These are phyloP conservation scores for Hirtodrosophila cameraria DNA, from an alignment of 2,888 invertebrate species.

Conservation along the genomic window DNA sequence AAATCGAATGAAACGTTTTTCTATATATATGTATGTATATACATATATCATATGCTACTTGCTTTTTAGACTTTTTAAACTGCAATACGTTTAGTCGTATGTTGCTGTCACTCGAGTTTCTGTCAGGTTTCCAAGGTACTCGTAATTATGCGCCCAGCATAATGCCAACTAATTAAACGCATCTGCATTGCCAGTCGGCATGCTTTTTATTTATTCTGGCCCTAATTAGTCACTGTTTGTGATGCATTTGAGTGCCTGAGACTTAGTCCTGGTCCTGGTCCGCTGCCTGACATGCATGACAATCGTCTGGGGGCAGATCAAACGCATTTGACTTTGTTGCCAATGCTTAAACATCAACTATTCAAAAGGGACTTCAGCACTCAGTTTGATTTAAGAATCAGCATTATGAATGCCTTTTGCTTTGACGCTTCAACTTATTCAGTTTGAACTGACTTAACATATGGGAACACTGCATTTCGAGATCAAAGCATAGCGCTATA, in stretches of 20 bases:
- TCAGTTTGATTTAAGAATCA: background rate
- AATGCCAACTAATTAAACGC: slow-evolving; percentile 64
- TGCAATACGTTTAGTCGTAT: slow-evolving; percentile 14
- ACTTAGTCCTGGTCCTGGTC: slow-evolving; percentile 34
- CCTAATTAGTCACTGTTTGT: slow-evolving; percentile 44
- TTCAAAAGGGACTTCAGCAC: background rate
- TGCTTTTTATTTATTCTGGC: slow-evolving; percentile 17
- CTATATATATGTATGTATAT: no score
- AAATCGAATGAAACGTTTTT: slow-evolving; percentile 35
- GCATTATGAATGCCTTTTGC: background rate
- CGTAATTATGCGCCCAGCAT: background rate
- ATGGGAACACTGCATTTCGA: slow-evolving; percentile 14
- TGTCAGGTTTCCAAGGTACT: slow-evolving; percentile 8
- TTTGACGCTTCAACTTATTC: background rate
- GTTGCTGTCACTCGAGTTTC: slow-evolving; percentile 22
- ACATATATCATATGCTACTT: no score
- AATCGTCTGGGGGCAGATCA: slow-evolving; percentile 65
- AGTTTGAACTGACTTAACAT: slow-evolving; percentile 19
- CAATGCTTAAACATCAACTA: background rate
- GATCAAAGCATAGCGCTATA: slow-evolving; percentile 41
- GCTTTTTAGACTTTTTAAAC: slow-evolving; percentile 1
- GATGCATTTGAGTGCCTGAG: slow-evolving; percentile 3
- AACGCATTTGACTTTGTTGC: slow-evolving; percentile 48
- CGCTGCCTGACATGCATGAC: slow-evolving; percentile 45
- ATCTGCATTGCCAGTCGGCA: slow-evolving; percentile 38